A percentile compares a stretch with the other conserved stretches of the same genome.
These are phyloP conservation scores for Prorops nasuta DNA, from an alignment of 1,140 invertebrate genomes.

Conservation along the genomic window DNA sequence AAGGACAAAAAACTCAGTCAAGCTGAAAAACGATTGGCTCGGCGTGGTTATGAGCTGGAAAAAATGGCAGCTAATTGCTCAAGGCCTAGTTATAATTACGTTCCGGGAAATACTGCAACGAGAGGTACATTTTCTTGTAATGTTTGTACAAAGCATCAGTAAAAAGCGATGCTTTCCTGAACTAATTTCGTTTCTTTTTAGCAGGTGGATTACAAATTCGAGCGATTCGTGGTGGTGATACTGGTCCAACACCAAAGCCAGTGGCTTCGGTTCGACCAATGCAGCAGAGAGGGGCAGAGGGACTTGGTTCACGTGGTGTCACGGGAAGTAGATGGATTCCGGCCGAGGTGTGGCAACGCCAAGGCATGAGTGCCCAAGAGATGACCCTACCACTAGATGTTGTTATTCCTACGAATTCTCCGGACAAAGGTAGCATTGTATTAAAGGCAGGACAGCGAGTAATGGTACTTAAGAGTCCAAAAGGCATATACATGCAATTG, in stretches of 20 bases:
- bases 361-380: constrained; percentile 92
- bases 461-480: constrained; percentile 89
- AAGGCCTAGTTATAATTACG: constrained; percentile 52
- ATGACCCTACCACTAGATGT: constrained; percentile 89
- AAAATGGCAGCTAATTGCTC: constrained; percentile 76
- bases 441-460: constrained; percentile 91
- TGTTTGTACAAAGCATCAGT: background rate
- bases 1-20: constrained; percentile 95
- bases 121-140: constrained; percentile 36
- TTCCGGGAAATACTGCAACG: constrained; percentile 53
- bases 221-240: constrained; percentile 48
- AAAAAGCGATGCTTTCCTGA: background rate
- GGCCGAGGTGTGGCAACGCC: constrained; percentile 83
- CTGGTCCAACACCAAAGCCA: constrained; percentile 48
- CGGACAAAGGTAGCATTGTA: constrained; percentile 81
- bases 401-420: constrained; percentile 87
- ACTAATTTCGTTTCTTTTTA: constrained; percentile 13
- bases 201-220: constrained; percentile 51
- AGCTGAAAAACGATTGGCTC: constrained; percentile 90
- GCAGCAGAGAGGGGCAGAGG: constrained; percentile 54
- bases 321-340: constrained; percentile 73
- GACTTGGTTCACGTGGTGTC: constrained; percentile 54
- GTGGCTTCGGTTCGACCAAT: constrained; percentile 60
- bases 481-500: constrained; percentile 93
- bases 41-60: constrained; percentile 90